These are phyloP conservation scores for Hirudinaria manillensis DNA, from an alignment of 2,888 invertebrate species.

Conservation along the genomic window DNA sequence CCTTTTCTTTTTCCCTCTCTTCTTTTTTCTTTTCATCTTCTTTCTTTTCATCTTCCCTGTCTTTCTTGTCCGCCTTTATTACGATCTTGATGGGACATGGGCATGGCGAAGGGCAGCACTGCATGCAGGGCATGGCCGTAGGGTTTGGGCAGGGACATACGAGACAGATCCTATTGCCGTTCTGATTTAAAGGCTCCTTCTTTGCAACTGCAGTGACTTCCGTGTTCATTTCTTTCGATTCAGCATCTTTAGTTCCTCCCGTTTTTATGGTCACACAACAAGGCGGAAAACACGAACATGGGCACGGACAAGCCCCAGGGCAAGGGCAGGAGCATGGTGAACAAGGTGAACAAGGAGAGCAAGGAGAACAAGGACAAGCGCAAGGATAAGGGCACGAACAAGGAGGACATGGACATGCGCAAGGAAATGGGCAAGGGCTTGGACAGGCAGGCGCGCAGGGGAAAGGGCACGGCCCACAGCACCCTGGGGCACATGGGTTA, in stretches of 20 bases:
- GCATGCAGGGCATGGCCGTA: not conserved
- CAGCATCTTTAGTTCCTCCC: not conserved
- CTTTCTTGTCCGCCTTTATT: not conserved
- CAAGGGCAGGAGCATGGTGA: not conserved
- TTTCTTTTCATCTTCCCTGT: not conserved
- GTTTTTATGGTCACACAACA: too few relatives aligned
- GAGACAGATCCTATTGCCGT: not conserved
- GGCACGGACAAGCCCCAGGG: not conserved
- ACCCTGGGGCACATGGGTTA: not conserved
- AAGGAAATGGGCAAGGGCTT: slow-evolving; percentile 4
- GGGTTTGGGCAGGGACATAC: slow-evolving; percentile 5
- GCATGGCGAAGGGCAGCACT: not conserved
- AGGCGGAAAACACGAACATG: too few relatives aligned
- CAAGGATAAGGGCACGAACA: not conserved
- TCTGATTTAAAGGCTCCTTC: not conserved
- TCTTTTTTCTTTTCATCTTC: not conserved
- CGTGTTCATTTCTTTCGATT: not conserved
- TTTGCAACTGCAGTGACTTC: not conserved
- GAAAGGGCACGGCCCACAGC: not conserved
- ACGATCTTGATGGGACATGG: slow-evolving; percentile 3
- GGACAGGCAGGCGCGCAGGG: slow-evolving; percentile 1
- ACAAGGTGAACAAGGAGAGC: not conserved
- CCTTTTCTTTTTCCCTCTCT: not conserved
- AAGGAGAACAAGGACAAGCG: not conserved
- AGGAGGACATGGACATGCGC: slow-evolving; percentile 13